phyloP scores from a whole-genome alignment of 2,113 vertebrate genomes.

The Zosterops lateralis region DNA sequence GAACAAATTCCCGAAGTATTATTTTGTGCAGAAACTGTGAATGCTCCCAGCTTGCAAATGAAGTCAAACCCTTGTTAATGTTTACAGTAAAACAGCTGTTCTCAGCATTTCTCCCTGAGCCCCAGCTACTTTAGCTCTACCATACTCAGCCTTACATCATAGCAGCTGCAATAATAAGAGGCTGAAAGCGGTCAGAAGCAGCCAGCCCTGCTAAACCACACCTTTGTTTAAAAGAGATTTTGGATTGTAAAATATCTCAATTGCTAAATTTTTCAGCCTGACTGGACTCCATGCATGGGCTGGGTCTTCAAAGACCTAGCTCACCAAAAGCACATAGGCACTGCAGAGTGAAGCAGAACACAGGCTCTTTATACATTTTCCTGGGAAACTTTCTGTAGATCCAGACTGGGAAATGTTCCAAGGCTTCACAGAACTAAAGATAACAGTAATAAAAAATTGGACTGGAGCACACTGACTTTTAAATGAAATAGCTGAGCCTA shows the following conservation, averaged over 20 bases:
- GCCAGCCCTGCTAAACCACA: slow-evolving; percentile 49
- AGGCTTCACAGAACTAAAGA: slow-evolving; percentile 67
- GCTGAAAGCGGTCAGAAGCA: slow-evolving; percentile 37
- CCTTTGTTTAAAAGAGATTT: slow-evolving; percentile 58
- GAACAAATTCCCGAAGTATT: slow-evolving; percentile 22
- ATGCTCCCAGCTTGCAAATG: slow-evolving; percentile 49
- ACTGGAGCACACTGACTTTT: slow-evolving; percentile 44
- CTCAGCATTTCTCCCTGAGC: slow-evolving; percentile 48
- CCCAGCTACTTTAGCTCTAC: slow-evolving; percentile 19
- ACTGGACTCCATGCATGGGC: slow-evolving; percentile 46
- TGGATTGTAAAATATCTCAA: slow-evolving; percentile 38
- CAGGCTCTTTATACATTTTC: slow-evolving; percentile 71
- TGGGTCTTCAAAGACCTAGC: slow-evolving; percentile 39
- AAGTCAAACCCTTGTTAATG: slow-evolving; percentile 55
- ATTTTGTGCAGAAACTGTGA: slow-evolving; percentile 54
- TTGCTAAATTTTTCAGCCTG: slow-evolving; percentile 37
- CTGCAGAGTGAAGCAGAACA: slow-evolving; percentile 58
- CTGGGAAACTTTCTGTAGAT: slow-evolving; percentile 71
- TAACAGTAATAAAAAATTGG: slow-evolving; percentile 60
- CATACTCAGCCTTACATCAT: slow-evolving; percentile 42
- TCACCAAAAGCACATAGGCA: slow-evolving; percentile 49
- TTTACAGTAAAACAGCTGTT: slow-evolving; percentile 71
- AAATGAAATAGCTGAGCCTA: slow-evolving; percentile 35
- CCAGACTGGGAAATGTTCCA: slow-evolving; percentile 73
- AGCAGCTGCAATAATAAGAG: slow-evolving; percentile 57